Evolutionary conservation across 2,888 invertebrate species (phyloP).

Genomic region (Ectemnius cavifrons): DNA sequence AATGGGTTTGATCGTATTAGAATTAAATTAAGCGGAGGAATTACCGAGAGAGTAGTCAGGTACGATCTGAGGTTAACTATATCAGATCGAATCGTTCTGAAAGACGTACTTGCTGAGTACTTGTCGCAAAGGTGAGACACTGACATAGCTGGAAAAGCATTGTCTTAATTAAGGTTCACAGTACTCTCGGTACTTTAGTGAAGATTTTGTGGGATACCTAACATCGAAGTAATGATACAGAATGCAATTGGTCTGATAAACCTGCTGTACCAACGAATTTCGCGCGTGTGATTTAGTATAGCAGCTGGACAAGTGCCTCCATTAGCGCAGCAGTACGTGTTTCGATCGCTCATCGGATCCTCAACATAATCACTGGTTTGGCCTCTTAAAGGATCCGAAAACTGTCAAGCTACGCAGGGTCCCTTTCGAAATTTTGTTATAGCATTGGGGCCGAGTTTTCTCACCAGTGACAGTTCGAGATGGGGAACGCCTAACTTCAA

Average conservation of each 20-base stretch:
- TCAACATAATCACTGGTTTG: slow-evolving; percentile 44
- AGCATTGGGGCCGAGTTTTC: neutral
- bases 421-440: slow-evolving; percentile 1
- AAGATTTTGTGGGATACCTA: slow-evolving; percentile 60
- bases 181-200: neutral
- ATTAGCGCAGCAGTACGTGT: slow-evolving; percentile 63
- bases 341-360: slow-evolving; percentile 66
- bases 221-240: slow-evolving; percentile 68
- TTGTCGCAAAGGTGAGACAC: slow-evolving; percentile 72
- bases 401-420: slow-evolving; percentile 12
- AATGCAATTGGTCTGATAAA: slow-evolving; percentile 68
- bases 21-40: slow-evolving; percentile 7
- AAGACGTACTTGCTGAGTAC: slow-evolving; percentile 67
- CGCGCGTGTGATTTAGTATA: slow-evolving; percentile 47
- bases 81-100: slow-evolving; percentile 68
- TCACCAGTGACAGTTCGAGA: no score
- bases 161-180: neutral
- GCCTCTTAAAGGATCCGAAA: slow-evolving; percentile 20
- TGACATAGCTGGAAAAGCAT: slow-evolving; percentile 67
- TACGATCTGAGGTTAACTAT: slow-evolving; percentile 65
- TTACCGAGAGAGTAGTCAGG: slow-evolving; percentile 71
- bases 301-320: slow-evolving; percentile 63
- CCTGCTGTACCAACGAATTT: slow-evolving; percentile 63
- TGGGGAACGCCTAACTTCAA: neutral
- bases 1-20: neutral